A percentile compares a stretch with the other conserved stretches of the same genome.
These are phyloP conservation scores for Enteromius thamalakanensis DNA, from an alignment of 2,797 vertebrate genomes.

Conservation along the genomic window DNA sequence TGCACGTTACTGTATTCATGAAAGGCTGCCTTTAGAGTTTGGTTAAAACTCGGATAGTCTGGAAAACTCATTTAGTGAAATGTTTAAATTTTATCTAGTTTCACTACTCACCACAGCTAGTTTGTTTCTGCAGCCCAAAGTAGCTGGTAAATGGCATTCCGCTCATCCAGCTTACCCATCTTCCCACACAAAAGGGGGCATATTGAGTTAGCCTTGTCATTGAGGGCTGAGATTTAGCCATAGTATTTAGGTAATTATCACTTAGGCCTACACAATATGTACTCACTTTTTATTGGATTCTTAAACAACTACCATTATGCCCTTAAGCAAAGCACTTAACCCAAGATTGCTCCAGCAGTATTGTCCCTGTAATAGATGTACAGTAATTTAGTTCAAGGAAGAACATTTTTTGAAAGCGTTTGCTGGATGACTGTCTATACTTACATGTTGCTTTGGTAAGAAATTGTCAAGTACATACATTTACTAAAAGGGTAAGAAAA, in stretches of 20 bases:
- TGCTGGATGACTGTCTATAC: background rate
- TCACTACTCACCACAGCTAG: too few relatives aligned
- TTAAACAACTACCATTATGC: slow-evolving; percentile 16
- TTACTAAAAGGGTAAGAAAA: background rate
- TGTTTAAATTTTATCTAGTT: background rate
- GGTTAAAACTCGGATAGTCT: background rate
- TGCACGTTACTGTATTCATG: background rate
- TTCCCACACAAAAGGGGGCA: slow-evolving; percentile 8
- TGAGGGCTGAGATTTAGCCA: slow-evolving; percentile 30
- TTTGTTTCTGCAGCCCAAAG: slow-evolving; percentile 14
- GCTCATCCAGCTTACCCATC: slow-evolving; percentile 9
- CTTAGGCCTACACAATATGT: slow-evolving; percentile 14
- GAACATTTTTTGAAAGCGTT: background rate
- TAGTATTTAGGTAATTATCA: slow-evolving; percentile 28
- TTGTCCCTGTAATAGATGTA: slow-evolving; percentile 22
- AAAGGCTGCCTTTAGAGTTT: background rate
- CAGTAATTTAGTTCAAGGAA: slow-evolving; percentile 16
- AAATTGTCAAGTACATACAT: background rate
- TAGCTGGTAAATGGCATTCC: background rate
- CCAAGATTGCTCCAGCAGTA: slow-evolving; percentile 10
- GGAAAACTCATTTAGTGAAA: background rate
- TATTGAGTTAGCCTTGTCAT: slow-evolving; percentile 19
- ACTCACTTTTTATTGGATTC: slow-evolving; percentile 8
- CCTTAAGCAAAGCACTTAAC: slow-evolving; percentile 33
- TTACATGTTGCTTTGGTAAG: background rate